phyloP scores from a whole-genome alignment of 2,888 invertebrate genomes.

The Ferdinandea cuprea region DNA sequence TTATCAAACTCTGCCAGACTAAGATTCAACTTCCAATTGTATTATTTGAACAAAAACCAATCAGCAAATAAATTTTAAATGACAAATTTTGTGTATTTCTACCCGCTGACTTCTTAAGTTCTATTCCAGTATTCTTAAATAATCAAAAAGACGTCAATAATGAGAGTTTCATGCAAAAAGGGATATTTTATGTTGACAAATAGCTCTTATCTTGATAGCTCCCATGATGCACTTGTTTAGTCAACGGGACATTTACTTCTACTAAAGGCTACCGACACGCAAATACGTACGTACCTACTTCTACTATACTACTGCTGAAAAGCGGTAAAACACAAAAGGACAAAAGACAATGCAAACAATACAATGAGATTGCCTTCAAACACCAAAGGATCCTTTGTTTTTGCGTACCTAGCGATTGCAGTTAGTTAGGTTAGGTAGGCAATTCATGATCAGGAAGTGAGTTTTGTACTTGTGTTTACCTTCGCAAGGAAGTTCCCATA shows the following conservation, averaged over 20 bases:
- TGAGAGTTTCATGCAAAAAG: slow-evolving; percentile 17
- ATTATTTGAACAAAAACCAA: neutral
- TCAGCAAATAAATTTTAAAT: neutral
- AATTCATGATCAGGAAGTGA: slow-evolving; percentile 33
- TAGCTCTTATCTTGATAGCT: slow-evolving; percentile 61
- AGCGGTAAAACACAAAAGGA: slow-evolving; percentile 68
- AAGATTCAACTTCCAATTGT: no score
- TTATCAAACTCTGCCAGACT: neutral
- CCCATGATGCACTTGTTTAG: slow-evolving; percentile 57
- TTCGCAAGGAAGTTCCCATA: slow-evolving; percentile 55
- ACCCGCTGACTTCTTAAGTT: no score
- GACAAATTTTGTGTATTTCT: neutral
- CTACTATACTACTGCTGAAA: neutral
- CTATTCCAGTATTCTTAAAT: neutral
- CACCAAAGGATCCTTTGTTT: slow-evolving; percentile 64
- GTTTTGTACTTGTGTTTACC: slow-evolving; percentile 31
- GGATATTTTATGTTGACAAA: slow-evolving; percentile 65
- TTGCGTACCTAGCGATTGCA: slow-evolving; percentile 36
- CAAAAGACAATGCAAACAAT: slow-evolving; percentile 55
- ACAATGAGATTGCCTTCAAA: slow-evolving; percentile 54
- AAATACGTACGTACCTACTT: neutral
- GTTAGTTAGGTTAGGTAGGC: slow-evolving; percentile 59
- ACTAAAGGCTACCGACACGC: slow-evolving; percentile 36
- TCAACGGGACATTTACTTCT: slow-evolving; percentile 59
- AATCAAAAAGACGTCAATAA: neutral